These are phyloP conservation scores for Myiotriccus ornatus DNA, from an alignment of 2,797 vertebrate species.

Conservation along the genomic window DNA sequence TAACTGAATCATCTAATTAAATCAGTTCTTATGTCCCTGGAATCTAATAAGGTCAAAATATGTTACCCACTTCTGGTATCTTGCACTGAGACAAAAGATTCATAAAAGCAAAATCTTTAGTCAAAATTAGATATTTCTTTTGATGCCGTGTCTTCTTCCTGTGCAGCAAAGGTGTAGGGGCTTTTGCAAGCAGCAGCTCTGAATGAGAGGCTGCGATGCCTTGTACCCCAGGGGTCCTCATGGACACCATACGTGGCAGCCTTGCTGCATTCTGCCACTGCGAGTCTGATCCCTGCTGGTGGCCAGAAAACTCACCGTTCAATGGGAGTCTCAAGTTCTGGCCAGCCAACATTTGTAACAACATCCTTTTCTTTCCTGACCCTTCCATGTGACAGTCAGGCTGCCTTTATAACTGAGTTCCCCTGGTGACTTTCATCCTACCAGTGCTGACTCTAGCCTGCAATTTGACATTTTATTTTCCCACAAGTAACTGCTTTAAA, in stretches of 20 bases:
- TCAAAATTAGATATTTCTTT: neutral
- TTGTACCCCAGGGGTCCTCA: neutral
- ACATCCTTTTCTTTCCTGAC: neutral
- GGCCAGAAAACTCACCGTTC: neutral
- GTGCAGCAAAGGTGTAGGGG: fast-evolving
- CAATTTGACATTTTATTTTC: neutral
- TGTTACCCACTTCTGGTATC: neutral
- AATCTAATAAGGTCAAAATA: neutral
- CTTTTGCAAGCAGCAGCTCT: neutral
- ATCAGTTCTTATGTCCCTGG: neutral
- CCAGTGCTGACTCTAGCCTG: neutral
- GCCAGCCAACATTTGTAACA: neutral
- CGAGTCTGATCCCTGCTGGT: neutral
- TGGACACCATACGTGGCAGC: neutral
- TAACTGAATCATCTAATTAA: slow-evolving; percentile 9
- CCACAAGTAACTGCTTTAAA: neutral
- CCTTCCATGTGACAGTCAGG: neutral
- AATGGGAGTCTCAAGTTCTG: neutral
- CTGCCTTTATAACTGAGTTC: neutral
- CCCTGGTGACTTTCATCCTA: neutral
- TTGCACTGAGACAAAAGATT: neutral
- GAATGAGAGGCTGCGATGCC: neutral
- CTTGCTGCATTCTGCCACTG: fast-evolving
- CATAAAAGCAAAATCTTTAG: neutral
- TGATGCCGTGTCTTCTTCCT: neutral